Evolutionary conservation across 2,888 invertebrate species (phyloP).

Genomic region (Ophioninae sp.): DNA sequence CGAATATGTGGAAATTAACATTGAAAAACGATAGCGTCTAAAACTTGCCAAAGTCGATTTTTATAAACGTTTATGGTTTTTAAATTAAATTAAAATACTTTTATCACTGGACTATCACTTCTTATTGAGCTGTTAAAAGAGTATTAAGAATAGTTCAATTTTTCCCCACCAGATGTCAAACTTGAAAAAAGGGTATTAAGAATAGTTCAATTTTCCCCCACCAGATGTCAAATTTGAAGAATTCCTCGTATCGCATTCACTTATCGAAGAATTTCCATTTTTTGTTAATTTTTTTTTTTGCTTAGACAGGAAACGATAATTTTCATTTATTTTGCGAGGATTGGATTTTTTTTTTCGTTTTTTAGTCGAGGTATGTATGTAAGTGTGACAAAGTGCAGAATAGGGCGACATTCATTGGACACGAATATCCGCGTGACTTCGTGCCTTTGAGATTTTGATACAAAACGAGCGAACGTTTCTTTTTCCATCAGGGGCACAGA

Average conservation of each 20-base stretch:
- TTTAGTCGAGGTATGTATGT: not conserved
- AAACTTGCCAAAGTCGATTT: too few species aligned
- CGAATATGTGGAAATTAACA: too few species aligned
- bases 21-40: too few species aligned
- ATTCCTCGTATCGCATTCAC: conserved; percentile 17
- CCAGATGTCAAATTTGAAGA: not conserved
- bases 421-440: conserved; percentile 45
- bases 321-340: conserved; percentile 48
- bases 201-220: too few species aligned
- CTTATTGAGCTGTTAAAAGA: too few species aligned
- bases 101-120: too few species aligned
- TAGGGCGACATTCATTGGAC: conserved; percentile 52
- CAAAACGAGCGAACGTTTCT: not conserved
- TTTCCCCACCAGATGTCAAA: too few species aligned
- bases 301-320: conserved; percentile 44
- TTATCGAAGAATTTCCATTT: conserved; percentile 49
- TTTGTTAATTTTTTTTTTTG: conserved; percentile 55
- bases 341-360: conserved; percentile 32
- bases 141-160: too few species aligned
- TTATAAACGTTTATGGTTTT: too few species aligned
- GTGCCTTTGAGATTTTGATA: not conserved
- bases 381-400: conserved; percentile 18
- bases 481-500: not conserved
- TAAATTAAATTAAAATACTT: too few species aligned
- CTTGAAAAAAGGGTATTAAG: too few species aligned